Evolutionary conservation across 2,888 invertebrate species (phyloP).

Genomic region (Volucella inanis): DNA sequence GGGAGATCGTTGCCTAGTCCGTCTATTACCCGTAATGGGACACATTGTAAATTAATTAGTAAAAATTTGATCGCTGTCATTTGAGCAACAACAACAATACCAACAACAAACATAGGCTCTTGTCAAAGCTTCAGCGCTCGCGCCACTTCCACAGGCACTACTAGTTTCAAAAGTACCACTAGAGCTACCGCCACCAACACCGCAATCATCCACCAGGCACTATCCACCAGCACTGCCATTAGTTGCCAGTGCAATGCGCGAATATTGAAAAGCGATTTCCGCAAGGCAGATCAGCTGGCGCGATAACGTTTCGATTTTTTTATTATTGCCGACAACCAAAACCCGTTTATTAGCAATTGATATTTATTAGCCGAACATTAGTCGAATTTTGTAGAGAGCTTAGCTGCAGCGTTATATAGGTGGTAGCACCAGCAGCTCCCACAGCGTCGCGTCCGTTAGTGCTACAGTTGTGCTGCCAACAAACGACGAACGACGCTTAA

Average conservation of each 20-base stretch:
- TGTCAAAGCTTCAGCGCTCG: constrained; percentile 46
- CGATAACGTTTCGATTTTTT: constrained; percentile 66
- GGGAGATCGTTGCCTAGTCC: constrained; percentile 30
- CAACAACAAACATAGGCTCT: constrained; percentile 17
- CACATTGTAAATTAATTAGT: constrained; percentile 75
- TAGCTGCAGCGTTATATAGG: constrained; percentile 9
- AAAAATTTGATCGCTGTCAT: constrained; percentile 74
- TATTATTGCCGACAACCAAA: constrained; percentile 72
- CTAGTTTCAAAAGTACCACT: neutral
- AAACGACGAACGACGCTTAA: constrained; percentile 45
- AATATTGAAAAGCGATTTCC: constrained; percentile 74
- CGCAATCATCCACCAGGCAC: neutral
- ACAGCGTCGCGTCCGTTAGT: neutral
- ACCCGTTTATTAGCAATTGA: constrained; percentile 74
- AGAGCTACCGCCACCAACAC: neutral
- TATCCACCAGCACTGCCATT: neutral
- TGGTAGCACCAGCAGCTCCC: neutral
- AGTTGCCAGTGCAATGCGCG: constrained; percentile 14
- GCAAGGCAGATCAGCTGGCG: constrained; percentile 68
- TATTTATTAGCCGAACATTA: constrained; percentile 74
- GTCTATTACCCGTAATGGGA: constrained; percentile 71
- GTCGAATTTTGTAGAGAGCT: constrained; percentile 70
- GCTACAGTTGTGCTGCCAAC: constrained; percentile 57
- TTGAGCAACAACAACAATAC: constrained; percentile 43
- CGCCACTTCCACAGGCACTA: constrained; percentile 9